These are phyloP conservation scores for Cairina moschata DNA, from an alignment of 2,113 vertebrate species.

Conservation along the genomic window DNA sequence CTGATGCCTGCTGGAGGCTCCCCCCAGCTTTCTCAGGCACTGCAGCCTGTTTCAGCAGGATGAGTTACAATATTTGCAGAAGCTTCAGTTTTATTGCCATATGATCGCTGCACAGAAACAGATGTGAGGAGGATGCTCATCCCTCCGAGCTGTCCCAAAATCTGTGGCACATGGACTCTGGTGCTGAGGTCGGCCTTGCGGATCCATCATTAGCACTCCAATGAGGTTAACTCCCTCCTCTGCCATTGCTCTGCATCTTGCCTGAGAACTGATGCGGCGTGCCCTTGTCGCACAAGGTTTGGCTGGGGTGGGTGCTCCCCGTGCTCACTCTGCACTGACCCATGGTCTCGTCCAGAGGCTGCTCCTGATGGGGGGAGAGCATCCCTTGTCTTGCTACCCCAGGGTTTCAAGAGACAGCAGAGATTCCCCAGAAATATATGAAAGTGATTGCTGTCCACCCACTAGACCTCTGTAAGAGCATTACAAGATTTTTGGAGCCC, in stretches of 20 bases:
- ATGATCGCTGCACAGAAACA: neutral
- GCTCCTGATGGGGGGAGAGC: neutral
- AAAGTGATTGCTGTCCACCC: neutral
- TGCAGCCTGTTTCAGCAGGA: neutral
- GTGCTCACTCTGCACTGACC: neutral
- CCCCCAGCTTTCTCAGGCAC: neutral
- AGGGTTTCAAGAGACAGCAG: neutral
- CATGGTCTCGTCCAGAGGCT: neutral
- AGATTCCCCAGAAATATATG: neutral
- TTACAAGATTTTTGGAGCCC: neutral
- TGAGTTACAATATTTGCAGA: neutral
- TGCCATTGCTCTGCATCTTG: neutral
- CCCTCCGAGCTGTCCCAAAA: neutral
- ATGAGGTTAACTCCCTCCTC: neutral
- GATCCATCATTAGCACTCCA: neutral
- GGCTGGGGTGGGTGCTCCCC: neutral
- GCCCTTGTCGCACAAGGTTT: neutral
- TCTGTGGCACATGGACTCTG: accelerated
- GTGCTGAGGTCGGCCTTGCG: accelerated
- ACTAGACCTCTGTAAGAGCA: neutral
- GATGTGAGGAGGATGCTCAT: neutral
- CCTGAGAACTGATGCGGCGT: neutral
- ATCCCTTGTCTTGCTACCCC: neutral
- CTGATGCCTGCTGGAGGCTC: neutral
- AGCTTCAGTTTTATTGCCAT: neutral